phyloP scores from a whole-genome alignment of 2,888 invertebrate species.

The Caenorhabditis sp. region DNA sequence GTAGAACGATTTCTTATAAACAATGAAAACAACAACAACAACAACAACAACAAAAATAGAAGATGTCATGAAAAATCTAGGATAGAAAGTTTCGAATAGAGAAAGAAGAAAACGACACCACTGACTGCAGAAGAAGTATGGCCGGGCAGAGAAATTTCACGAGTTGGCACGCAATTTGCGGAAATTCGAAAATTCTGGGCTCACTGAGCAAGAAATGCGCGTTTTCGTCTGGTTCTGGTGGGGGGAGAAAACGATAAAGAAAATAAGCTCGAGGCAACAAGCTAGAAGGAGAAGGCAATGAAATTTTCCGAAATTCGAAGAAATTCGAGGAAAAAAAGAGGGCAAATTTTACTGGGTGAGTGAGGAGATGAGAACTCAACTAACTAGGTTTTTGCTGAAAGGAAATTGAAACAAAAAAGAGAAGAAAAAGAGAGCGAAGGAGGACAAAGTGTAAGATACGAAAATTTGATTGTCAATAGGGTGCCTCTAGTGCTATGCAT shows the following conservation, averaged over 20 bases:
- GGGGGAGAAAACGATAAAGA: constrained; percentile 29
- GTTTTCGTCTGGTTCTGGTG: not conserved
- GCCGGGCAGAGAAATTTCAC: not conserved
- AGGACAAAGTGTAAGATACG: not conserved
- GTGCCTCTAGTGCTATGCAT: constrained; percentile 39
- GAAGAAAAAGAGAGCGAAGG: constrained; percentile 1
- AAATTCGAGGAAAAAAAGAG: constrained; percentile 22
- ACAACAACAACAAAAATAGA: not conserved
- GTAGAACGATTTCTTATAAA: too few relatives aligned
- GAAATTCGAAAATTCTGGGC: constrained; percentile 45
- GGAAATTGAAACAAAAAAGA: constrained; percentile 23
- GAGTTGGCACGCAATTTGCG: constrained; percentile 58
- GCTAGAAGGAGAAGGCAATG: constrained; percentile 46
- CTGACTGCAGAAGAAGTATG: too few relatives aligned
- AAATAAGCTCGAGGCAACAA: constrained; percentile 3
- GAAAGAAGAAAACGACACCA: constrained; percentile 10
- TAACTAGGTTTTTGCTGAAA: constrained; percentile 30
- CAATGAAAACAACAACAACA: too few relatives aligned
- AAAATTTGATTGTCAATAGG: constrained; percentile 19
- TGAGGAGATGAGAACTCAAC: constrained; percentile 20
- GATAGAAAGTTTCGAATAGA: too few relatives aligned
- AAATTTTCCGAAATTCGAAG: constrained; percentile 40
- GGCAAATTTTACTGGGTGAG: not conserved
- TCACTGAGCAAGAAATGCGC: constrained; percentile 49
- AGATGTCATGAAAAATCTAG: not conserved